A percentile compares a stretch with the other conserved stretches of the same genome.
phyloP scores from a whole-genome alignment of 2,888 invertebrate species.

The Hypsopygia costalis region DNA sequence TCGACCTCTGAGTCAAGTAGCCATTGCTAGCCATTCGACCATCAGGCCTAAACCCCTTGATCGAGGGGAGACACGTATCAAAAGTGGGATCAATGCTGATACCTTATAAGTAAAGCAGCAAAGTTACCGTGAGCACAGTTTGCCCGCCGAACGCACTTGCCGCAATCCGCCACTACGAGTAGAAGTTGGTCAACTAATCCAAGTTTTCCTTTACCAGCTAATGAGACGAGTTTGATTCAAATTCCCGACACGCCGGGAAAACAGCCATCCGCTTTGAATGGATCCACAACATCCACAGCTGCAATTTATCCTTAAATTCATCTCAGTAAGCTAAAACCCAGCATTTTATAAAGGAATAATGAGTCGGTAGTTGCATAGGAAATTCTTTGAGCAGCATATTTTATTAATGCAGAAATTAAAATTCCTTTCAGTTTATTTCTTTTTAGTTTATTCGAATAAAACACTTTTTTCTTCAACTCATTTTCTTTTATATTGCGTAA shows the following conservation, averaged over 20 bases:
- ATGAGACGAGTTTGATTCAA: conserved; percentile 76
- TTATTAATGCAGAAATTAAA: conserved; percentile 12
- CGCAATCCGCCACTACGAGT: conserved; percentile 54
- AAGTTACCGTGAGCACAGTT: conserved; percentile 15
- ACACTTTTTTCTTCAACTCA: no score
- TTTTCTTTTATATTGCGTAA: no score
- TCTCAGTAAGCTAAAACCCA: conserved; percentile 3
- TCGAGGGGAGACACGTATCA: no score
- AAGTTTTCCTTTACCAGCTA: conserved; percentile 76
- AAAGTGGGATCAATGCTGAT: no score
- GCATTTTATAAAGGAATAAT: conserved; percentile 4
- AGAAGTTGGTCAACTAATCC: conserved; percentile 76
- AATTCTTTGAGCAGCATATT: conserved; percentile 30
- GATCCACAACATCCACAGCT: not conserved
- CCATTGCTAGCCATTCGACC: no score
- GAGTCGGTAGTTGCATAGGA: conserved; percentile 2
- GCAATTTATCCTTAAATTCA: conserved; percentile 5
- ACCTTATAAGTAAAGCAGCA: conserved; percentile 4
- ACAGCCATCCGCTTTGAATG: conserved; percentile 4
- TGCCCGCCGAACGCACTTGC: conserved; percentile 39
- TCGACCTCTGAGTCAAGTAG: no score
- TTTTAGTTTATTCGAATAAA: conserved; percentile 14
- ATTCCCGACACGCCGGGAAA: conserved; percentile 16
- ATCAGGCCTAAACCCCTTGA: no score
- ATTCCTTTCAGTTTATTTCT: not conserved